Conservation (phyloP, 2,888 invertebrate species). For the Spicauda simplicius region DNA sequence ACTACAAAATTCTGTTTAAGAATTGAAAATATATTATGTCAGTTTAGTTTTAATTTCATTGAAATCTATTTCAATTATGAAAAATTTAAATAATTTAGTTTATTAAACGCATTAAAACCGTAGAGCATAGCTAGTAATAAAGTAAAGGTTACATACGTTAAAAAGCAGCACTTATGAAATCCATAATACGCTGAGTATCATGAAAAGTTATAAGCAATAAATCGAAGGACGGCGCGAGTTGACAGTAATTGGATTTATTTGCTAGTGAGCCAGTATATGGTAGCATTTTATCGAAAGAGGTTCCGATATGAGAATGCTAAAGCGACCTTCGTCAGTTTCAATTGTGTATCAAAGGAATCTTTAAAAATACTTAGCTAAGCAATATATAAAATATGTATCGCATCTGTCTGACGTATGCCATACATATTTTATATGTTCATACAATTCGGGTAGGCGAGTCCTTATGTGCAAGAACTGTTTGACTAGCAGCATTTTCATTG, state of each 20-base stretch:
- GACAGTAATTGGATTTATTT: conserved; percentile 31
- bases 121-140: neutral
- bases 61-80: too few species aligned
- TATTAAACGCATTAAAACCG: too few species aligned
- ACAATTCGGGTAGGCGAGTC: too few species aligned
- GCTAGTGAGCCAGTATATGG: conserved; percentile 7
- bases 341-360: neutral
- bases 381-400: too few species aligned
- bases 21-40: too few species aligned
- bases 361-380: neutral
- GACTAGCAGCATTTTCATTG: too few species aligned
- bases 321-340: conserved; percentile 8
- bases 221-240: conserved; percentile 24
- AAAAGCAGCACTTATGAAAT: neutral
- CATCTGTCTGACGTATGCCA: too few species aligned
- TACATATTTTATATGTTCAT: too few species aligned
- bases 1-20: too few species aligned
- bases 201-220: conserved; percentile 28
- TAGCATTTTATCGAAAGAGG: conserved; percentile 15
- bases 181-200: neutral
- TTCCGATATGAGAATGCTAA: conserved; percentile 8
- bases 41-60: too few species aligned
- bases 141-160: neutral
- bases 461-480: too few species aligned
- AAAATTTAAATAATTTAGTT: too few species aligned